A percentile compares a stretch with the other conserved stretches of the same genome.
phyloP scores from a whole-genome alignment of 1,140 invertebrate species.

The Heterodera carotae region DNA sequence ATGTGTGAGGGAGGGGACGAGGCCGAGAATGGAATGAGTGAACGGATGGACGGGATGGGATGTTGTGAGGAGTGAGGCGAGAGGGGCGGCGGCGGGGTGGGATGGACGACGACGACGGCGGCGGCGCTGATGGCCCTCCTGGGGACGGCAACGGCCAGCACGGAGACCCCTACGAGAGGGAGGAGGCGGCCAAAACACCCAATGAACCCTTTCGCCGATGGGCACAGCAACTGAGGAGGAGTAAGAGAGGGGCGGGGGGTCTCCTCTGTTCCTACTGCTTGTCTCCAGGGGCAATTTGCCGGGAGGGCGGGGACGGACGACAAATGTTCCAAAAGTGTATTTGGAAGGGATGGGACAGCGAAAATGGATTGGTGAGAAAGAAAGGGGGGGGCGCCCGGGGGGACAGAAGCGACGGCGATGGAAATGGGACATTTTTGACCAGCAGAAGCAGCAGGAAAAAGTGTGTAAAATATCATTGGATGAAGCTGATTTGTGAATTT shows the following conservation, averaged over 20 bases:
- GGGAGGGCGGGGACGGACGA: too few species aligned
- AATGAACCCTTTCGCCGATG: slow-evolving; percentile 2
- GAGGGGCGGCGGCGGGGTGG: not conserved
- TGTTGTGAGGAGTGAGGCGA: too few species aligned
- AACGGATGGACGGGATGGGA: slow-evolving; percentile 10
- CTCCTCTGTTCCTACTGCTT: not conserved
- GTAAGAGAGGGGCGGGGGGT: too few species aligned
- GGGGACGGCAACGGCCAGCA: slow-evolving; percentile 16
- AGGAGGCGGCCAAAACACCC: not conserved
- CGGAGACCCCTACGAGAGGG: slow-evolving; percentile 4
- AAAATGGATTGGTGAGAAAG: not conserved
- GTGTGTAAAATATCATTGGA: not conserved
- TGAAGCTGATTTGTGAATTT: not conserved
- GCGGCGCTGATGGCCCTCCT: slow-evolving; percentile 3
- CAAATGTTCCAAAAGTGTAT: slow-evolving; percentile 12
- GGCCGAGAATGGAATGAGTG: slow-evolving; percentile 1
- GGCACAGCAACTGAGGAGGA: too few species aligned
- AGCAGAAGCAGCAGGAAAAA: not conserved
- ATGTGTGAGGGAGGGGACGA: not conserved
- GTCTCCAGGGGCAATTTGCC: slow-evolving; percentile 12
- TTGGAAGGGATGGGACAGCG: not conserved
- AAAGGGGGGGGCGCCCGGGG: too few species aligned
- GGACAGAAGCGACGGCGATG: not conserved
- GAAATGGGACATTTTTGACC: not conserved
- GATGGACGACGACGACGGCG: not conserved